These are phyloP conservation scores for Eulemur rubriventer DNA, from an alignment of 2,797 vertebrate species.

Conservation along the genomic window DNA sequence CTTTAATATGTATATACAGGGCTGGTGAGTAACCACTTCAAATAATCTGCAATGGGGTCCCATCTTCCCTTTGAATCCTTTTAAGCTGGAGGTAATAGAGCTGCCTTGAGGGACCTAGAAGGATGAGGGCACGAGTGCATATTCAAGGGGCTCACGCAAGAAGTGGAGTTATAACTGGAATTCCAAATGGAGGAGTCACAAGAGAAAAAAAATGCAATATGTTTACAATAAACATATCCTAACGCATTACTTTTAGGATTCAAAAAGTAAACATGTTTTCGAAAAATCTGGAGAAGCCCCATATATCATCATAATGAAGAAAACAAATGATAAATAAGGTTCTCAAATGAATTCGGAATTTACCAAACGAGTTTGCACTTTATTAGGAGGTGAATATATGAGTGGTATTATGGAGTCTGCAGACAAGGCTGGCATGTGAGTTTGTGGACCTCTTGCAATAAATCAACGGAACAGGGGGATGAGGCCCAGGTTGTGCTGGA, in stretches of 20 bases:
- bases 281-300: not conserved
- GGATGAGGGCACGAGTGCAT: not conserved
- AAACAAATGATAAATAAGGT: not conserved
- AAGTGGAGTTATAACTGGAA: constrained; percentile 71
- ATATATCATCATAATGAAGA: not conserved
- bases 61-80: constrained; percentile 70
- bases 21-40: constrained; percentile 80
- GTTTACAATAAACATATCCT: not conserved
- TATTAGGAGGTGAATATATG: not conserved
- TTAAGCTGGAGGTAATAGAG: not conserved
- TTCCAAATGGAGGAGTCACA: constrained; percentile 44
- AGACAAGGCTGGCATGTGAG: not conserved
- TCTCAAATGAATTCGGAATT: constrained; percentile 3
- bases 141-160: not conserved
- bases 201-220: not conserved
- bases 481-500: not conserved
- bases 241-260: constrained; percentile 10
- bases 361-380: not conserved
- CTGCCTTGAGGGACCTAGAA: constrained; percentile 45
- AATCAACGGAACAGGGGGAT: not conserved
- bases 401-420: not conserved
- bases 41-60: constrained; percentile 73
- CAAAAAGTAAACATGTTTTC: not conserved
- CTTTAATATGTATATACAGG: constrained; percentile 79
- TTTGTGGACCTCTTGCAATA: not conserved